phyloP scores from a whole-genome alignment of 2,888 invertebrate genomes.

The Parasteatoda lunata region DNA sequence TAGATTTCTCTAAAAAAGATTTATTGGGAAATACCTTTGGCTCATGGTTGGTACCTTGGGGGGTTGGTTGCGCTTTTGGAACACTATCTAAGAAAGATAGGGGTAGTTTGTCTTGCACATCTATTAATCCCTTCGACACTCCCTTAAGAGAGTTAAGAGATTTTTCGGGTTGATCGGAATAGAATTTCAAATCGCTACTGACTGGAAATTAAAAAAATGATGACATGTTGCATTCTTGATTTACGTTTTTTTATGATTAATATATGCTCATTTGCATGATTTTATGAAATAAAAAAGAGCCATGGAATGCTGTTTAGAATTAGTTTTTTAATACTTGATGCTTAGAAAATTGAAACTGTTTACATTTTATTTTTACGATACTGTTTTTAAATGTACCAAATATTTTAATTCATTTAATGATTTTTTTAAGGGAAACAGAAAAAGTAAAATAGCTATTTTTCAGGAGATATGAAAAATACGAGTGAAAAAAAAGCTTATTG shows the following conservation, averaged over 20 bases:
- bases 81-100: background rate
- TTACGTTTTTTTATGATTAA: background rate
- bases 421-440: background rate
- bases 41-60: background rate
- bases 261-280: background rate
- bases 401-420: too few species aligned
- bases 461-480: background rate
- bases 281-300: background rate
- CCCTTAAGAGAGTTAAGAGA: background rate
- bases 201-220: background rate
- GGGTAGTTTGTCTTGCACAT: conserved; percentile 25
- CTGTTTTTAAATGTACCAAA: too few species aligned
- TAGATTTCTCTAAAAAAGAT: conserved; percentile 26
- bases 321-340: too few species aligned
- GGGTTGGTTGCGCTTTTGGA: background rate
- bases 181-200: background rate
- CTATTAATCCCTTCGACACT: background rate
- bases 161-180: background rate
- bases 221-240: background rate
- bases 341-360: too few species aligned
- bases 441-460: background rate
- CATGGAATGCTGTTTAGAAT: background rate
- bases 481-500: background rate
- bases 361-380: too few species aligned
- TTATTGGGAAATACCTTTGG: conserved; percentile 18